These are phyloP conservation scores for Leptothorax acervorum DNA, from an alignment of 2,888 invertebrate genomes.

Conservation along the genomic window DNA sequence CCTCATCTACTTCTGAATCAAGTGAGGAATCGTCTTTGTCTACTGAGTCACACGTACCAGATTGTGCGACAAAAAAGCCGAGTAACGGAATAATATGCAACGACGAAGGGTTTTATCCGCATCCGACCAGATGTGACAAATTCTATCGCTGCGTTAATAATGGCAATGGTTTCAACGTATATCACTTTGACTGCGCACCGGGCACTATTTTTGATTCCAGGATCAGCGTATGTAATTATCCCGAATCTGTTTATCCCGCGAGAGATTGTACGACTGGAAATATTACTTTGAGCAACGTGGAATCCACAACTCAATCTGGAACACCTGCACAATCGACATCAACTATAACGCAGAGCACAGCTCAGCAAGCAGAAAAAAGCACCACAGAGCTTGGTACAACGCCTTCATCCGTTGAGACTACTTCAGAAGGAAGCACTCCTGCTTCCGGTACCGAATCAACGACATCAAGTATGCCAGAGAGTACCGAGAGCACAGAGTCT, in stretches of 20 bases:
- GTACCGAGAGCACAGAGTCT: constrained; percentile 54
- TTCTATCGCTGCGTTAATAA: constrained; percentile 90
- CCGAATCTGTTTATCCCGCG: constrained; percentile 89
- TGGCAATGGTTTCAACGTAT: constrained; percentile 89
- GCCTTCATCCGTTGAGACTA: constrained; percentile 34
- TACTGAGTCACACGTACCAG: constrained; percentile 46
- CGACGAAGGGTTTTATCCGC: constrained; percentile 88
- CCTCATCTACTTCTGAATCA: constrained; percentile 42
- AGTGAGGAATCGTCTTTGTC: constrained; percentile 56
- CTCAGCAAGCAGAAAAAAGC: constrained; percentile 33
- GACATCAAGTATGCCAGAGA: constrained; percentile 47
- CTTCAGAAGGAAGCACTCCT: constrained; percentile 35
- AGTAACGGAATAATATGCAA: constrained; percentile 84
- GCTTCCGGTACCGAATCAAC: constrained; percentile 50
- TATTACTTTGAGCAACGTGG: constrained; percentile 34
- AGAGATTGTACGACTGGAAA: constrained; percentile 75
- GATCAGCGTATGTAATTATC: constrained; percentile 89
- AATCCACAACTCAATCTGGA: constrained; percentile 58
- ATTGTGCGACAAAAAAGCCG: constrained; percentile 60
- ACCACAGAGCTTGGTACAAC: constrained; percentile 41
- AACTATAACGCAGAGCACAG: constrained; percentile 31
- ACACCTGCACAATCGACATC: constrained; percentile 52
- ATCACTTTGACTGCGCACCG: constrained; percentile 89
- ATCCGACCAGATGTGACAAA: constrained; percentile 88
- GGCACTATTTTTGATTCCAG: constrained; percentile 92